Evolutionary conservation across 2,888 invertebrate genomes (phyloP).

Genomic region (Noctua janthe): DNA sequence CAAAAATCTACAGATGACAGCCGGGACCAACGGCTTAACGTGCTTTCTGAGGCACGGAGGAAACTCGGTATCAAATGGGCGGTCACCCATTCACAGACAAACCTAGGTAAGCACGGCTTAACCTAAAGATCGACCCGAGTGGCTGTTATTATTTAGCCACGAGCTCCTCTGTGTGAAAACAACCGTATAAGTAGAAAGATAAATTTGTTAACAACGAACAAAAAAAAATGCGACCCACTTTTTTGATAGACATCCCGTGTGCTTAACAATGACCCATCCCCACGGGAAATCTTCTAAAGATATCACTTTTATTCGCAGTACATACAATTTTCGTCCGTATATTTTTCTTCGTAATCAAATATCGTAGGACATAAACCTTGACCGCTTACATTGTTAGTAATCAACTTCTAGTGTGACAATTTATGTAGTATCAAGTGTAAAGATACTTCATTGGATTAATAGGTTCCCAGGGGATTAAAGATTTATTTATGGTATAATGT

Average conservation of each 20-base stretch:
- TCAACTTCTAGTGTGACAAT: slow-evolving; percentile 5
- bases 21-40: no score
- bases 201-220: not conserved
- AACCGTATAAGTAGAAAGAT: no score
- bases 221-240: not conserved
- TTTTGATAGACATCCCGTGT: not conserved
- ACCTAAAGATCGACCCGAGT: no score
- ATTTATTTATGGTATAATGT: not conserved
- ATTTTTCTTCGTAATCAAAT: slow-evolving; percentile 33
- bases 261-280: not conserved
- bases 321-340: not conserved
- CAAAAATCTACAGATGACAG: no score
- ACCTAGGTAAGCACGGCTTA: no score
- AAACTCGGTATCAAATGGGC: no score
- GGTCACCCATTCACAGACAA: no score
- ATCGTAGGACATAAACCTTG: slow-evolving; percentile 12
- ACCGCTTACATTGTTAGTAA: slow-evolving; percentile 16
- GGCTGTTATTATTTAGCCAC: no score
- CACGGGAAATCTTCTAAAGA: slow-evolving; percentile 32
- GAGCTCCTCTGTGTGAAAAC: no score
- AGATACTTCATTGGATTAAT: not conserved
- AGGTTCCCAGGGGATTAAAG: not conserved
- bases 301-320: not conserved
- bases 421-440: not conserved
- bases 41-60: no score